Conservation (phyloP, 2,113 vertebrate genomes). For the Acrocephalus kingi region DNA sequence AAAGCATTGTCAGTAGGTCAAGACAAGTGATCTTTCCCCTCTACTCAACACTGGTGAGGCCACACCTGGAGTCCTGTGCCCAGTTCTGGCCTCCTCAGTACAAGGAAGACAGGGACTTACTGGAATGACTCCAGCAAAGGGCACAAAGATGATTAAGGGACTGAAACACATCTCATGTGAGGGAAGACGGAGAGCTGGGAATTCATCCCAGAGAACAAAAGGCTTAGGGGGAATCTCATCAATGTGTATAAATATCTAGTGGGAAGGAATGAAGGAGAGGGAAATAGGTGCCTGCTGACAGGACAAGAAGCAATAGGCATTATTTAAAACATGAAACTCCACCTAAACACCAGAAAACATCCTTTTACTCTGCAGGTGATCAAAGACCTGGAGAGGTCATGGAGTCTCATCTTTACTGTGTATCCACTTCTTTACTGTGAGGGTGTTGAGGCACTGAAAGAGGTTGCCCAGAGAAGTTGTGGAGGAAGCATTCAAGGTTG, state of each 20-base stretch:
- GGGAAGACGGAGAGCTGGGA: neutral
- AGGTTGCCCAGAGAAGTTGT: neutral
- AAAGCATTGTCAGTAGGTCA: neutral
- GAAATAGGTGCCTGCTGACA: neutral
- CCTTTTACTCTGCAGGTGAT: neutral
- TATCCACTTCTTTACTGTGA: neutral
- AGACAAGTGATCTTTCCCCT: neutral
- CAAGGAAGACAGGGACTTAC: neutral
- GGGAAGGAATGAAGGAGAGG: neutral
- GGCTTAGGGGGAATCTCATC: neutral
- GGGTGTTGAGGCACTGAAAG: neutral
- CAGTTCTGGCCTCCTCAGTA: neutral
- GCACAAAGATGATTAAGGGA: neutral
- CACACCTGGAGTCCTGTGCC: neutral
- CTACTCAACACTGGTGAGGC: neutral
- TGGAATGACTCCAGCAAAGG: neutral
- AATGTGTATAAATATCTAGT: neutral
- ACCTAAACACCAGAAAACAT: neutral
- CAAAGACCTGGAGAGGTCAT: neutral
- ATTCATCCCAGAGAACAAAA: neutral
- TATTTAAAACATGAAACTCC: neutral
- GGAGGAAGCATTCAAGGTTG: neutral
- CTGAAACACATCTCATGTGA: neutral
- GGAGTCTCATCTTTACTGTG: neutral
- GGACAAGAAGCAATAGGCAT: neutral